Percentiles rank a stretch among this genome's conserved stretches.
Evolutionary conservation across 2,113 vertebrate genomes (phyloP).

Genomic region (Phasianus colchicus): DNA sequence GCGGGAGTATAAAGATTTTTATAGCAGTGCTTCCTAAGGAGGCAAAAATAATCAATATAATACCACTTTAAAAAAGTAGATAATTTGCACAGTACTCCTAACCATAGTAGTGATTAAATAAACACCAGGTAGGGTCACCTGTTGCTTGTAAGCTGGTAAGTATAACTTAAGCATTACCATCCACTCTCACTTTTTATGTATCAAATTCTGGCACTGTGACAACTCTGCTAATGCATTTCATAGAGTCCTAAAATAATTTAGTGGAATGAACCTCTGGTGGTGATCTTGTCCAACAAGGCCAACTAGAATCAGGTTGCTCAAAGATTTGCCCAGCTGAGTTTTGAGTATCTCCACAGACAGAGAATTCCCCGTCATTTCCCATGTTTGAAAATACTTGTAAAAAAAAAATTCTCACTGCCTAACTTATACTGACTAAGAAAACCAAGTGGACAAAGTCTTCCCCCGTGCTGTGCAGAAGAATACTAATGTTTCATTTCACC

Average conservation of each 20-base stretch:
- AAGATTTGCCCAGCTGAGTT: not conserved
- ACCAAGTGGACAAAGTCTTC: not conserved
- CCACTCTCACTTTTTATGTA: not conserved
- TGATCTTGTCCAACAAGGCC: not conserved
- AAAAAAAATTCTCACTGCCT: not conserved
- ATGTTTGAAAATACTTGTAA: not conserved
- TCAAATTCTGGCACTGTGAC: not conserved
- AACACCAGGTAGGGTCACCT: not conserved
- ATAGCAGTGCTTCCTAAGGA: slow-evolving; percentile 19
- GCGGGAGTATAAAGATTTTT: slow-evolving; percentile 9
- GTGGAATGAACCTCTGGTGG: not conserved
- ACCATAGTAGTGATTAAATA: not conserved
- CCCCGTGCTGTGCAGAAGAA: not conserved
- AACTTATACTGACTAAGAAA: not conserved
- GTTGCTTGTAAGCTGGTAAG: not conserved
- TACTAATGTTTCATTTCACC: not conserved
- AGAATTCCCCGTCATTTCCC: not conserved
- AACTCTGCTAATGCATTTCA: not conserved
- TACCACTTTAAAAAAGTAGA: not conserved
- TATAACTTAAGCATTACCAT: not conserved
- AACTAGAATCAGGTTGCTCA: not conserved
- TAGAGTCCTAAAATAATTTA: not conserved
- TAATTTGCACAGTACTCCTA: not conserved
- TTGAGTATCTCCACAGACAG: not conserved
- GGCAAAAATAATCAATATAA: slow-evolving; percentile 23